Evolutionary conservation across 2,797 vertebrate species (phyloP), one percentile per base, ranked within the genome.

Genomic region (Triplophysa bombifrons): DNA sequence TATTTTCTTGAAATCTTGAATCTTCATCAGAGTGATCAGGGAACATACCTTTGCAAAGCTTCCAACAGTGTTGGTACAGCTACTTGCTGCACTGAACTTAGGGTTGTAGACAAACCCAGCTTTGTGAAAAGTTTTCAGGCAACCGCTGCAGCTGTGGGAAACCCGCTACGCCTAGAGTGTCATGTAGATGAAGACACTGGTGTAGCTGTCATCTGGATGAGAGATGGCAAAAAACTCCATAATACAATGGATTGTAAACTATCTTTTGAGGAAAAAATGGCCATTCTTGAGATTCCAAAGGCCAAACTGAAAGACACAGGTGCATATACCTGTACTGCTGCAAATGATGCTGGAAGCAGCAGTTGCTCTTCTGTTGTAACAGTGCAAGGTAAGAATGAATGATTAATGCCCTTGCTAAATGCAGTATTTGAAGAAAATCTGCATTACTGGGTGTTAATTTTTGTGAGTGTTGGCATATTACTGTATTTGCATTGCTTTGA

Each of bases 131-230:
- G 90, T 58, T 84, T 97, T 87, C 93, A 96, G 80, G 85, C 95
- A 0, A 90, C 89, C 25, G 94, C 96, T 74, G 92, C 94, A 2
- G 95, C 96, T 60, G 92, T 98, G 88, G 96, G 95, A 87, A 95
- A 95, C 85, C 93, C 91, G 72, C 86, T 99, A 84, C 95, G 76
- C 78, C 95, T 99, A 86, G 98, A 99, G 88, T 96, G 96, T 86
- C 97, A 97, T 90, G 92, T 99, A 88, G 95, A 98, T 61, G 98
- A 99, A 94, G 98, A 99, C 87, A 96, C 93, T 86, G 96, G 96
- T 89, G 98, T 99, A 81, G 93, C 91, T 0, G 84, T 97, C 81
- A 88, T 86, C 2, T 99, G 98, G 98, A 96, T 89, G 80, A 97
- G 96, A 86, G 96, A 99, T 84, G 96, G 97, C 84, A 96, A 94